Evolutionary conservation across 2,888 invertebrate species (phyloP).

Genomic region (Papilio protenor): DNA sequence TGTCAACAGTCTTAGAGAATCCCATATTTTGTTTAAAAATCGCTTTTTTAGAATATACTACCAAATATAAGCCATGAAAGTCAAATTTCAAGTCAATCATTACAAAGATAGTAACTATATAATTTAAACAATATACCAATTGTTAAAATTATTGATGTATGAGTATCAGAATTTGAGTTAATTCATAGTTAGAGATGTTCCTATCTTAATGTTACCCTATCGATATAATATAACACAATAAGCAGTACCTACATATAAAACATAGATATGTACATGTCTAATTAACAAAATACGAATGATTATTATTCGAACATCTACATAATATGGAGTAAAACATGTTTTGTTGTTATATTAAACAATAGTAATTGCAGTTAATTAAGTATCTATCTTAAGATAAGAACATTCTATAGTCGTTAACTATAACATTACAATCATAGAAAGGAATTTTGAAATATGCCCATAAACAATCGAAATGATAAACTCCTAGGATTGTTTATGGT

Average conservation of each 20-base stretch:
- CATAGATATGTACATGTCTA: background rate
- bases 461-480: background rate
- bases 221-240: background rate
- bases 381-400: background rate
- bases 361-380: background rate
- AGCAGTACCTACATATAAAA: background rate
- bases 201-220: background rate
- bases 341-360: too few relatives aligned
- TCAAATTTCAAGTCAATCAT: too few relatives aligned
- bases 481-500: slow-evolving; percentile 13
- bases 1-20: background rate
- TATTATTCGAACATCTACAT: too few relatives aligned
- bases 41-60: background rate
- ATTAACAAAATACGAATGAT: background rate
- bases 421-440: background rate
- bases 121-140: background rate
- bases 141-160: background rate
- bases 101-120: background rate
- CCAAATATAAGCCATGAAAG: background rate
- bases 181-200: slow-evolving; percentile 5
- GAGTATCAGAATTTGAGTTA: slow-evolving; percentile 3
- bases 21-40: background rate
- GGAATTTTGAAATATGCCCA: background rate
- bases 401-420: background rate
- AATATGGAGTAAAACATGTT: background rate